phyloP scores from a whole-genome alignment of 1,140 invertebrate species.

The Zaprionus davidi region DNA sequence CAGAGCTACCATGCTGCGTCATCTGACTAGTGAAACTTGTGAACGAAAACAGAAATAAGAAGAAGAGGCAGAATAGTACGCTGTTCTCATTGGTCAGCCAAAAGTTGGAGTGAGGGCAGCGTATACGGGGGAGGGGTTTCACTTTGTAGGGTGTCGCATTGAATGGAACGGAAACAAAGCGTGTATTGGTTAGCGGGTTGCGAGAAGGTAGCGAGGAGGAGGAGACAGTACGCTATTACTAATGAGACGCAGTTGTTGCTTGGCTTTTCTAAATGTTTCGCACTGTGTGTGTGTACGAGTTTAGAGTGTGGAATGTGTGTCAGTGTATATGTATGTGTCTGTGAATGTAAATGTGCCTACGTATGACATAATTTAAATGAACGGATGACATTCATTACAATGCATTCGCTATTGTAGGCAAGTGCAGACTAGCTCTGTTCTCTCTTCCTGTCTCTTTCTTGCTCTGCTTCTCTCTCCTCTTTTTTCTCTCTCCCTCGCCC shows the following conservation, averaged over 20 bases:
- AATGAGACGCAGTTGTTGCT: slow-evolving; percentile 68
- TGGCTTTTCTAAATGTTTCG: slow-evolving; percentile 22
- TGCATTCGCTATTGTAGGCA: slow-evolving; percentile 54
- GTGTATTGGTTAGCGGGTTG: slow-evolving; percentile 14
- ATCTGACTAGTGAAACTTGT: not conserved
- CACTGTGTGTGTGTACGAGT: not conserved
- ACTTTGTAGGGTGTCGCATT: slow-evolving; percentile 42
- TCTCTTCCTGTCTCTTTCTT: not conserved
- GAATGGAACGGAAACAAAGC: slow-evolving; percentile 55
- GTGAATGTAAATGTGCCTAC: slow-evolving; percentile 13
- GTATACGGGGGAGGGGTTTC: slow-evolving; percentile 8
- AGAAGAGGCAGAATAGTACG: slow-evolving; percentile 21
- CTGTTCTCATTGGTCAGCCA: slow-evolving; percentile 41
- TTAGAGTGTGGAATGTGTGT: slow-evolving; percentile 8
- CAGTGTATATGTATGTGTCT: slow-evolving; percentile 37
- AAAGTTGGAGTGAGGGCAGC: not conserved
- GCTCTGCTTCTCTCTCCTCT: not conserved
- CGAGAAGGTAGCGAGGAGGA: not conserved
- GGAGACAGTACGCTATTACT: slow-evolving; percentile 47
- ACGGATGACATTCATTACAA: slow-evolving; percentile 82
- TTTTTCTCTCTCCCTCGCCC: not conserved
- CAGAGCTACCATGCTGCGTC: not conserved
- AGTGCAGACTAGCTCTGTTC: not conserved
- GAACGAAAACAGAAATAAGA: slow-evolving; percentile 13
- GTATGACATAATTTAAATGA: slow-evolving; percentile 81